Evolutionary conservation across 2,113 vertebrate species (phyloP), one percentile per base, ranked within the genome.

Genomic region (Orycteropus afer): DNA sequence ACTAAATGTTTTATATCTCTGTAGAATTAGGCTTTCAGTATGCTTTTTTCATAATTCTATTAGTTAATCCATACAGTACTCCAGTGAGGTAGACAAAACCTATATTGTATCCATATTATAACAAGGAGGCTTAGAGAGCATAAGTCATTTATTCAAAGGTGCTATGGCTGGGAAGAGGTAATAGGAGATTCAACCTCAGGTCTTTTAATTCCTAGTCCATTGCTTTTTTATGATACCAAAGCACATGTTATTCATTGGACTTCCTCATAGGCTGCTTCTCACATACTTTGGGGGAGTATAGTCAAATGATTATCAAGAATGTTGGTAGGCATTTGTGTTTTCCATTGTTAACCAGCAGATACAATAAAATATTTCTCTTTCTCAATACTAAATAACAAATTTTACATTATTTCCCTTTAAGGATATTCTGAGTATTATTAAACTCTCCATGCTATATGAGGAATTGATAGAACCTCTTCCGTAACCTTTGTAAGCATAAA

Each of bases 1-100:
- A 97, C 81, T 97, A 94, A 97, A 93, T 96, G 92, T 95, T 97
- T 87, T 95, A 47, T 89, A 49, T n/a, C 69, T 86, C 57, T 67
- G 92, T 90, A 94, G 78, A 93, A 49, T 97, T 90, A 76, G 91
- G 61, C 57, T 92, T 94, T 92, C 18, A 22, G 29, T 95, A 47
- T 95, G 65, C 29, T 92, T 96, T 93, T 93, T 95, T 93, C 18
- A 88, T 94, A 76, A 81, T 88, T 73, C 11, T 94, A 0, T 94
- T 92, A 89, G 81, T 95, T 94, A 89, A 79, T 93, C 32, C 81
- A 79, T 93, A 69, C 10, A 90, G 51, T 40, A 77, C 42, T 81
- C 53, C 37, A 80, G 8, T 84, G 80, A 91, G 37, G 20, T 80
- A 89, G 59, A 76, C 42, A 63, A 77, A 47, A 53, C 63, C 77